Evolutionary conservation across 2,113 vertebrate genomes (phyloP).

Genomic region (Hippocampus zosterae): DNA sequence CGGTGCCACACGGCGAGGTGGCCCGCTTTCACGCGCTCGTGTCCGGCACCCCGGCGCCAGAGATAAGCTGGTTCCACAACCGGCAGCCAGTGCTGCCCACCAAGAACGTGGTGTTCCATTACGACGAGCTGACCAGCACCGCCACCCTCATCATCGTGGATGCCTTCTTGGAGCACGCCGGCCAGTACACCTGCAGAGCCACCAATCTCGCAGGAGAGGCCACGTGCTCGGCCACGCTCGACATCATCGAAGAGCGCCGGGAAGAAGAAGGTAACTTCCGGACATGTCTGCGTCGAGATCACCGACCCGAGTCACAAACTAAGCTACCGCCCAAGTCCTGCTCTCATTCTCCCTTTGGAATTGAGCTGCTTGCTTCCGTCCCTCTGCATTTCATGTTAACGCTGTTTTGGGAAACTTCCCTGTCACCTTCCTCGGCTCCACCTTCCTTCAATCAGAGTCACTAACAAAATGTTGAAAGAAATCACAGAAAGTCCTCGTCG

Average conservation of each 20-base stretch:
- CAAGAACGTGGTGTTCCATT: conserved; percentile 87
- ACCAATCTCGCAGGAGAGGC: conserved; percentile 79
- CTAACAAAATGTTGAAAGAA: neutral
- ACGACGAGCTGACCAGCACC: conserved; percentile 83
- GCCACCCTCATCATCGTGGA: conserved; percentile 91
- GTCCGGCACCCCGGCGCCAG: conserved; percentile 79
- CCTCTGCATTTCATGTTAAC: neutral
- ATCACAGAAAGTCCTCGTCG: neutral
- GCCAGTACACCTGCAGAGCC: conserved; percentile 86
- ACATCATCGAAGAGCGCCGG: conserved; percentile 61
- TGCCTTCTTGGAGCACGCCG: conserved; percentile 85
- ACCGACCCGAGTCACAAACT: neutral
- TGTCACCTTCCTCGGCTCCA: neutral
- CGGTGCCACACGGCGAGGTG: conserved; percentile 82
- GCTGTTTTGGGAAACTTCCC: neutral
- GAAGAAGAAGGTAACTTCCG: conserved; percentile 67
- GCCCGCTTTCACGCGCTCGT: conserved; percentile 86
- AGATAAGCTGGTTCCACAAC: conserved; percentile 88
- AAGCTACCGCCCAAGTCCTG: neutral
- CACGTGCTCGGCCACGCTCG: conserved; percentile 74
- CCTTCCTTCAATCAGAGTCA: neutral
- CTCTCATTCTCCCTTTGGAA: neutral
- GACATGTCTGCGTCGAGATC: conserved; percentile 8
- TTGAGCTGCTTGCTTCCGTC: conserved; percentile 3
- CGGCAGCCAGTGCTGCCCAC: conserved; percentile 76